A percentile compares a stretch with the other conserved stretches of the same genome.
Conservation (phyloP, 2,888 invertebrate genomes). For the Scaptomyza flava region DNA sequence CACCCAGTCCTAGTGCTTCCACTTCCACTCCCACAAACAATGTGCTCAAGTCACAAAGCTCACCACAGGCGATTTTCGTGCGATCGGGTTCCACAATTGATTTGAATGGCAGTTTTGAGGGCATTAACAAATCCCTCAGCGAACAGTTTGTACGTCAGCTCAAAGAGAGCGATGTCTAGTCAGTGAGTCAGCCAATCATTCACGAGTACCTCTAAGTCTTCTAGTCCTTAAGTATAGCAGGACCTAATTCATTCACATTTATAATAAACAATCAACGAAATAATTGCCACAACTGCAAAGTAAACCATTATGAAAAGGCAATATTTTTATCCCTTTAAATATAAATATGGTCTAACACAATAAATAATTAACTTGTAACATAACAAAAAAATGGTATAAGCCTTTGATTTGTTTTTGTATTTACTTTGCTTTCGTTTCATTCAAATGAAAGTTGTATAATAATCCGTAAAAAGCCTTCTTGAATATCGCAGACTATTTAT, state of each 20-base stretch:
- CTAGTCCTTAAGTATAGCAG: constrained; percentile 28
- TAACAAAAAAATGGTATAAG: not conserved
- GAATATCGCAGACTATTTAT: not conserved
- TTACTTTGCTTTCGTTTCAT: constrained; percentile 25
- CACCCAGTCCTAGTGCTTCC: constrained; percentile 50
- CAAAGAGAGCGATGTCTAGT: constrained; percentile 83
- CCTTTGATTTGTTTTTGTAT: constrained; percentile 6
- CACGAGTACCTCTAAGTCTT: constrained; percentile 43
- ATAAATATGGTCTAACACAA: constrained; percentile 8
- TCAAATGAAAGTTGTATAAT: constrained; percentile 26
- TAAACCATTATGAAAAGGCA: not conserved
- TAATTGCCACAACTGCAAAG: not conserved
- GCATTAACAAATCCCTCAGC: constrained; percentile 82
- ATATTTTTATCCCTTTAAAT: not conserved
- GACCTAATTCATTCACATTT: constrained; percentile 4
- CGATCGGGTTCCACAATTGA: constrained; percentile 16
- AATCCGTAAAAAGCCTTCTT: not conserved
- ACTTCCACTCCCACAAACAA: constrained; percentile 22
- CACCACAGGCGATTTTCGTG: constrained; percentile 74
- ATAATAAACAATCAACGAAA: not conserved
- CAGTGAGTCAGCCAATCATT: constrained; percentile 13
- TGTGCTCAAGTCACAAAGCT: constrained; percentile 82
- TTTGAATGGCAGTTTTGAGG: constrained; percentile 56
- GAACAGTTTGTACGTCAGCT: constrained; percentile 81
- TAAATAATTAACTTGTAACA: not conserved